A percentile compares a stretch with the other conserved stretches of the same genome.
Conservation (phyloP, 2,113 vertebrate species). For the Ochotona princeps region DNA sequence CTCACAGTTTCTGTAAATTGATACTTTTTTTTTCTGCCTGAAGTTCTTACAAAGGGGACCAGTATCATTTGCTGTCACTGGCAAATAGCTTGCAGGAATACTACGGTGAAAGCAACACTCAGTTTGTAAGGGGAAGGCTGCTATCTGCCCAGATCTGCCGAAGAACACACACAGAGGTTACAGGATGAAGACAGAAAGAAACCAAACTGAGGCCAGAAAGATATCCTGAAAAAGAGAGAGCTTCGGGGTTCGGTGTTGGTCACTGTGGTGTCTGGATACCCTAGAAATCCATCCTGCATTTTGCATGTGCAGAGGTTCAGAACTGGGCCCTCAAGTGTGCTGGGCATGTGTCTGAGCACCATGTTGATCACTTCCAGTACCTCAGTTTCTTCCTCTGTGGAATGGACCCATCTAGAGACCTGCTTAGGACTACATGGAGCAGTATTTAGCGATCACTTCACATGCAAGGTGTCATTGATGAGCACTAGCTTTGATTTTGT, state of each 20-base stretch:
- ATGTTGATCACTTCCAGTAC: neutral
- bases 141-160: no score
- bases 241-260: neutral
- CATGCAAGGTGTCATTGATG: neutral
- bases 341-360: neutral
- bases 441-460: neutral
- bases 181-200: neutral
- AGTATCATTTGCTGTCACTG: neutral
- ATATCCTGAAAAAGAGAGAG: fast-evolving
- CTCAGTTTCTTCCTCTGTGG: neutral
- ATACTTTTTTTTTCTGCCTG: neutral
- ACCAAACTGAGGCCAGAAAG: neutral
- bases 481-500: neutral
- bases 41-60: constrained; percentile 25
- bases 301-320: fast-evolving
- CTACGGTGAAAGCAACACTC: fast-evolving
- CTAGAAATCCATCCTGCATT: no score
- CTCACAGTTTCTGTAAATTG: neutral
- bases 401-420: neutral
- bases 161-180: neutral
- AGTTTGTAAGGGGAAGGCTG: neutral
- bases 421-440: neutral
- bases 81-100: neutral
- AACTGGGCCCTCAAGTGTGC: no score
- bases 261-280: neutral